These are phyloP conservation scores for Lophotriccus pileatus DNA, from an alignment of 2,797 vertebrate species.

Conservation along the genomic window DNA sequence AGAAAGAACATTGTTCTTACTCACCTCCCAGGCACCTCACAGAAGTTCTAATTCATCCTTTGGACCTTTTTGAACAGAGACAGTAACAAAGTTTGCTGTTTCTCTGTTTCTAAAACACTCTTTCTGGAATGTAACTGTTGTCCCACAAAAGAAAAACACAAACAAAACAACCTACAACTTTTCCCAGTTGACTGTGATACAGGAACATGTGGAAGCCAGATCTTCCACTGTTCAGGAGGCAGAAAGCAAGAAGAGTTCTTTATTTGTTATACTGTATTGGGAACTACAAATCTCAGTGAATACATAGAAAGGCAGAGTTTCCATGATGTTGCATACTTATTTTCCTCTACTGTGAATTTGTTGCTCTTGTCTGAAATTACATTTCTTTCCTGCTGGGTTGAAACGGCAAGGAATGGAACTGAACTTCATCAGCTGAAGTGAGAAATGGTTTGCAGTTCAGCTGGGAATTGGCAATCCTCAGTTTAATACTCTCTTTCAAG, in stretches of 20 bases:
- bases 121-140: background rate
- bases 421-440: background rate
- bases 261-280: background rate
- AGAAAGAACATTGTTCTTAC: background rate
- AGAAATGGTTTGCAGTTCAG: background rate
- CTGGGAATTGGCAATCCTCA: background rate
- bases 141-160: background rate
- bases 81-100: background rate
- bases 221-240: background rate
- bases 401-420: background rate
- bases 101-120: background rate
- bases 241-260: background rate
- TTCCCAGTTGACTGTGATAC: background rate
- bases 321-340: background rate
- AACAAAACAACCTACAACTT: background rate
- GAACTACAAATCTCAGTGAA: background rate
- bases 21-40: background rate
- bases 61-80: background rate
- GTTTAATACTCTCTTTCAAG: constrained; percentile 22
- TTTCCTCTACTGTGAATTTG: background rate
- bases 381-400: background rate
- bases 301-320: background rate
- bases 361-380: background rate
- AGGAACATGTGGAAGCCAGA: constrained; percentile 26
- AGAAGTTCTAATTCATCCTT: background rate